Evolutionary conservation across 2,113 vertebrate species (phyloP).

Genomic region (Chamaea fasciata): DNA sequence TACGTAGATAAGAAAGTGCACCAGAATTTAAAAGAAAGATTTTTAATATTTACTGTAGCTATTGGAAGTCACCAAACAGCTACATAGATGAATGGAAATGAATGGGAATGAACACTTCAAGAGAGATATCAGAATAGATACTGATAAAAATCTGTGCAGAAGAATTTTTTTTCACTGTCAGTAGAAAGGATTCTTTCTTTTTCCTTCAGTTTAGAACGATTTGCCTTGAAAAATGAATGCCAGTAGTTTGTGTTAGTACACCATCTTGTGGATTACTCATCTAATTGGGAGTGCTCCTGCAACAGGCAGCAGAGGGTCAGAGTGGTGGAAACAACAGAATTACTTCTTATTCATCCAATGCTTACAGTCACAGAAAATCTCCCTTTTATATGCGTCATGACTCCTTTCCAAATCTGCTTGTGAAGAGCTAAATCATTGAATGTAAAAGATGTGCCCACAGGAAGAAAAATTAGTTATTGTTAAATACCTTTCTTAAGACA

Average conservation of each 20-base stretch:
- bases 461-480: neutral
- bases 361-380: neutral
- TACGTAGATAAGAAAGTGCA: neutral
- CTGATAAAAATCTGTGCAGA: neutral
- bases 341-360: fast-evolving
- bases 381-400: neutral
- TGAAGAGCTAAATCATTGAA: neutral
- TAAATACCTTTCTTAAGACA: neutral
- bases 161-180: neutral
- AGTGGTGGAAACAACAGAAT: neutral
- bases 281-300: neutral
- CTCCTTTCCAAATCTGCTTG: neutral
- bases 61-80: slow-evolving; percentile 30
- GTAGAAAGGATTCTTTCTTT: neutral
- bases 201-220: neutral
- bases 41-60: slow-evolving; percentile 1
- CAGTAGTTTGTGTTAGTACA: slow-evolving; percentile 60
- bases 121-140: neutral
- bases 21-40: neutral
- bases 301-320: neutral
- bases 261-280: slow-evolving; percentile 65
- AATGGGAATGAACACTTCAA: neutral
- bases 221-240: neutral
- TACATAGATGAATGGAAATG: neutral
- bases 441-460: neutral